Evolutionary conservation across 23 tunicate species (phyloP), one percentile per base, ranked within the genome.

Genomic region (Styela plicata): DNA sequence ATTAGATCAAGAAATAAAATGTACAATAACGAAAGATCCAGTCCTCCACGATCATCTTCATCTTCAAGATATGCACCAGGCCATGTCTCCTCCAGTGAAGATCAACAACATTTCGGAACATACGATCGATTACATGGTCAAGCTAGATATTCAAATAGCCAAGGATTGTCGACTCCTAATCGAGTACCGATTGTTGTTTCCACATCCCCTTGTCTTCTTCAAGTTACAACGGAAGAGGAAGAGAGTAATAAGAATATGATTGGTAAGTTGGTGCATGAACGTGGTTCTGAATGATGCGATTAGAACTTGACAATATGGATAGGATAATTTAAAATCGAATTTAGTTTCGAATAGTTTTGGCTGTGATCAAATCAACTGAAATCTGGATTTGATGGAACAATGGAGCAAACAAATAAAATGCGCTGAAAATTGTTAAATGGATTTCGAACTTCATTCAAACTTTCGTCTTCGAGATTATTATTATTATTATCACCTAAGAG

Each of bases 161-260:
- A 67, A 19, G 71, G 31, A 29, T 18, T 18, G 1, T 18, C 30
- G 0, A 67, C 30, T 17, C 31, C 31, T 25, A 27, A 19, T 16
- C 19, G 31, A 67, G 31, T 25, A 16, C 30, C 31, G 13, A 27
- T 29, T 1, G 71, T 67, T 1, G 81, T 76, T 20, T 76, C 81
- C 18, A 52, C 81, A 27, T 76, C 81, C 21, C 64, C 64, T 25
- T 2, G 81, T 44, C 37, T 76, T 22, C 26, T 76, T 16, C 81
- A 76, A 24, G 81, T 76, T 21, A 76, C 64, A 27, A 76, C 81
- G 25, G 81, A 76, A 18, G 66, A 76, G 29, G 81, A 76, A 1
- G 66, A 52, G 2, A 7, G 64, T 26, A 57, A 76, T 10, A 69
- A 2, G 66, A 17, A 1, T 10, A 76, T 24, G 22, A 23, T 20